Conservation (phyloP, 2,888 invertebrate genomes). For the Erannis defoliaria region DNA sequence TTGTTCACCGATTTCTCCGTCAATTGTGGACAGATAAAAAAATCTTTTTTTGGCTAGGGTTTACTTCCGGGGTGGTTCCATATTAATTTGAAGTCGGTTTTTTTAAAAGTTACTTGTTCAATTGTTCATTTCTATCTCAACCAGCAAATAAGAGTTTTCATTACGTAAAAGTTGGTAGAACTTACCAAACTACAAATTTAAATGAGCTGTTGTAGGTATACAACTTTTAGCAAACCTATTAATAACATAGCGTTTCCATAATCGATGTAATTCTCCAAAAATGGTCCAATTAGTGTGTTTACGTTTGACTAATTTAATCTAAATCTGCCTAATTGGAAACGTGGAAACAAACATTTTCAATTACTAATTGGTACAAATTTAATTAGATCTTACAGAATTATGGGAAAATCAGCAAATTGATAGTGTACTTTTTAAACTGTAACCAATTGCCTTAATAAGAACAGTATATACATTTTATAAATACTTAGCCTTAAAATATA, state of each 20-base stretch:
- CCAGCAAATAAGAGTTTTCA: no score
- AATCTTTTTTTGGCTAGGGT: no score
- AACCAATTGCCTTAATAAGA: no score
- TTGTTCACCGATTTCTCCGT: no score
- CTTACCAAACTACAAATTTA: not conserved
- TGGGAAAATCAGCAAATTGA: not conserved
- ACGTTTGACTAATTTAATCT: slow-evolving; percentile 18
- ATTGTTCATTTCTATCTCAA: no score
- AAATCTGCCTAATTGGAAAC: slow-evolving; percentile 12
- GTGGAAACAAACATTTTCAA: slow-evolving; percentile 13
- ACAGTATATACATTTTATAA: no score
- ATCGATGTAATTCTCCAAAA: slow-evolving; percentile 22
- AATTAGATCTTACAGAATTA: not conserved
- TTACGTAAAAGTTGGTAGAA: no score
- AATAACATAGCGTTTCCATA: slow-evolving; percentile 29
- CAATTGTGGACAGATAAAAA: no score
- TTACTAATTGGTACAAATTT: slow-evolving; percentile 1
- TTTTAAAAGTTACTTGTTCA: no score
- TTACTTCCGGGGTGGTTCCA: no score
- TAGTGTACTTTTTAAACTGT: not conserved
- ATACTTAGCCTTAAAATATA: no score
- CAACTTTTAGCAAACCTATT: slow-evolving; percentile 3
- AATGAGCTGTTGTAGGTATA: slow-evolving; percentile 4
- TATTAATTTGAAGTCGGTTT: no score
- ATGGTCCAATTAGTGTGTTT: slow-evolving; percentile 29